Percentiles rank a stretch among this genome's conserved stretches.
Conservation (phyloP, 64 coral and sea anemone genomes). For the Montipora efflorescens region DNA sequence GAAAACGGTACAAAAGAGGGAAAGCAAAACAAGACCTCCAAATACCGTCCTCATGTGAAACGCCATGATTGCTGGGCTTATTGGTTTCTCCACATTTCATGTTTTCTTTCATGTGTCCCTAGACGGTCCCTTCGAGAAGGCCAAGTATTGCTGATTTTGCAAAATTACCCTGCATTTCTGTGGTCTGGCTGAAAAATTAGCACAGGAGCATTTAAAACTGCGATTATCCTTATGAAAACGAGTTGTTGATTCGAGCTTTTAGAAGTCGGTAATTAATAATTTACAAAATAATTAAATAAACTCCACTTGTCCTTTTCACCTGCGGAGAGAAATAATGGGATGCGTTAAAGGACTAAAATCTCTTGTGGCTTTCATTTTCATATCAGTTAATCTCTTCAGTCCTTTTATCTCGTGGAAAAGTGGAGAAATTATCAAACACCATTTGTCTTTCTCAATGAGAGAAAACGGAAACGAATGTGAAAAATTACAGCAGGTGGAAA, state of each 20-base stretch:
- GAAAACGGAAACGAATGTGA: no score
- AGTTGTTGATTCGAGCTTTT: neutral
- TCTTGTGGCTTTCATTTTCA: neutral
- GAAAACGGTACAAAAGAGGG: constrained; percentile 21
- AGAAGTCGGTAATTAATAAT: constrained; percentile 29
- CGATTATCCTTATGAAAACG: neutral
- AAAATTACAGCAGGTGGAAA: neutral
- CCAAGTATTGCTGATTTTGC: neutral
- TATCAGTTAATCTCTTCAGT: neutral
- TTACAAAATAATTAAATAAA: neutral
- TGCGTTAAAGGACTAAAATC: neutral
- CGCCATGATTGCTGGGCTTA: neutral
- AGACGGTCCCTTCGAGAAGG: neutral
- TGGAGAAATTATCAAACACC: no score
- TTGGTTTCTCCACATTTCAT: constrained; percentile 9
- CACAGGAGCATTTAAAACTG: neutral
- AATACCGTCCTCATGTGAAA: constrained; percentile 31
- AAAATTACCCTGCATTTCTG: neutral
- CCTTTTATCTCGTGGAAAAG: neutral
- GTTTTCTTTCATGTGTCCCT: neutral
- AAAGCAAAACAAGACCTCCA: neutral
- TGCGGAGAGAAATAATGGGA: neutral
- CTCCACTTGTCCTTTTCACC: constrained; percentile 13
- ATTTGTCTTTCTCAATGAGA: no score
- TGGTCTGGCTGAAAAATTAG: neutral